A percentile compares a stretch with the other conserved stretches of the same genome.
These are phyloP conservation scores for Steinernema khuongi DNA, from an alignment of 1,140 invertebrate species.

Conservation along the genomic window DNA sequence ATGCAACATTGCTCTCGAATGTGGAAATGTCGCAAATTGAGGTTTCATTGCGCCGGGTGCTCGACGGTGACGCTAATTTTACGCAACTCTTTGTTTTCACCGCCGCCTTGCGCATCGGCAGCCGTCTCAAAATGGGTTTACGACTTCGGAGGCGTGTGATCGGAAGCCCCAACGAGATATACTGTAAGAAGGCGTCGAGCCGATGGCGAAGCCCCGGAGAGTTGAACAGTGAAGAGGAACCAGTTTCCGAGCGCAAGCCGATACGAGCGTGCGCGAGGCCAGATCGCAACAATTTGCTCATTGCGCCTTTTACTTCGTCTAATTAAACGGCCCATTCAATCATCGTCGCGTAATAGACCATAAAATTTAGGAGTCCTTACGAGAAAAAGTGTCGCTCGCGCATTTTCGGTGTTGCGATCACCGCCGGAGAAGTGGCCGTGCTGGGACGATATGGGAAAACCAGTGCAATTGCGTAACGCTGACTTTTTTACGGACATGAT, in stretches of 20 bases:
- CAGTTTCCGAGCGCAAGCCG: slow-evolving; percentile 4
- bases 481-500: too few species aligned
- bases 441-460: too few species aligned
- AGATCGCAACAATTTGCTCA: slow-evolving; percentile 16
- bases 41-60: not conserved
- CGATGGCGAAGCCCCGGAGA: not conserved
- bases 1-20: not conserved
- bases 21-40: not conserved
- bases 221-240: not conserved
- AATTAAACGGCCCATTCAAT: slow-evolving; percentile 17
- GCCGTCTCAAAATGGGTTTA: not conserved
- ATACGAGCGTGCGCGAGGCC: not conserved
- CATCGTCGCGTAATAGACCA: slow-evolving; percentile 13
- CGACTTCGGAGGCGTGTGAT: slow-evolving; percentile 1
- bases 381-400: slow-evolving; percentile 5
- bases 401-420: not conserved
- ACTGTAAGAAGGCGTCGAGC: not conserved
- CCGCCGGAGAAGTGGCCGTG: not conserved
- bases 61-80: not conserved
- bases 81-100: not conserved
- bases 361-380: slow-evolving; percentile 10
- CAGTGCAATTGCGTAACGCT: too few species aligned
- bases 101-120: not conserved
- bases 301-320: slow-evolving; percentile 10
- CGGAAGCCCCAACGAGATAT: not conserved